phyloP scores from a whole-genome alignment of 2,797 vertebrate genomes.

The Adelosebastes latens region DNA sequence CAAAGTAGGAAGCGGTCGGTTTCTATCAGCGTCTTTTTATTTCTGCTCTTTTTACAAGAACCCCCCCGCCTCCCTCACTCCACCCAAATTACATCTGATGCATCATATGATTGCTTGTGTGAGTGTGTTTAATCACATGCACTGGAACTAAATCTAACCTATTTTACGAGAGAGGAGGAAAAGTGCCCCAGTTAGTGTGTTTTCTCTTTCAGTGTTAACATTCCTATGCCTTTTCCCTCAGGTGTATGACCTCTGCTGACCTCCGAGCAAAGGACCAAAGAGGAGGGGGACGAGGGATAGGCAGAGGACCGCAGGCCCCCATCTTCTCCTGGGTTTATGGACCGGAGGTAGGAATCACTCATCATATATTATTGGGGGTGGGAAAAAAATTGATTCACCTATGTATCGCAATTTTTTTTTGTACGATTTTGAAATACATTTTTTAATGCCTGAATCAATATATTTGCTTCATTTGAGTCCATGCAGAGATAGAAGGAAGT shows the following conservation, averaged over 20 bases:
- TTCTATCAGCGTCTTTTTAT: conserved; percentile 47
- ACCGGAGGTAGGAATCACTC: conserved; percentile 77
- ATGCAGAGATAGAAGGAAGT: too few species aligned
- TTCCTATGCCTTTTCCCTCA: conserved; percentile 20
- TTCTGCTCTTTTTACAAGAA: conserved; percentile 41
- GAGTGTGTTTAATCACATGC: conserved; percentile 14
- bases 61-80: neutral
- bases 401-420: too few species aligned
- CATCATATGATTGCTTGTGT: conserved; percentile 55
- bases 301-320: conserved; percentile 47
- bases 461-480: too few species aligned
- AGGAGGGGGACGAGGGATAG: conserved; percentile 19
- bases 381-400: too few species aligned
- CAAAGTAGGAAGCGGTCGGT: conserved; percentile 72
- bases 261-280: conserved; percentile 39
- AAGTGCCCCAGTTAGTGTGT: neutral
- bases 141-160: neutral
- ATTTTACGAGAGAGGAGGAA: conserved; percentile 23
- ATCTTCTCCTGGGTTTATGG: conserved; percentile 79
- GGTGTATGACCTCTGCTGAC: conserved; percentile 57
- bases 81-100: conserved; percentile 26
- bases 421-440: too few species aligned
- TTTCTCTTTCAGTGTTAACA: neutral
- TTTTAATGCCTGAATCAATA: too few species aligned
- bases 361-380: neutral